Evolutionary conservation across 2,888 invertebrate species (phyloP).

Genomic region (Leptopterna dolabrata): DNA sequence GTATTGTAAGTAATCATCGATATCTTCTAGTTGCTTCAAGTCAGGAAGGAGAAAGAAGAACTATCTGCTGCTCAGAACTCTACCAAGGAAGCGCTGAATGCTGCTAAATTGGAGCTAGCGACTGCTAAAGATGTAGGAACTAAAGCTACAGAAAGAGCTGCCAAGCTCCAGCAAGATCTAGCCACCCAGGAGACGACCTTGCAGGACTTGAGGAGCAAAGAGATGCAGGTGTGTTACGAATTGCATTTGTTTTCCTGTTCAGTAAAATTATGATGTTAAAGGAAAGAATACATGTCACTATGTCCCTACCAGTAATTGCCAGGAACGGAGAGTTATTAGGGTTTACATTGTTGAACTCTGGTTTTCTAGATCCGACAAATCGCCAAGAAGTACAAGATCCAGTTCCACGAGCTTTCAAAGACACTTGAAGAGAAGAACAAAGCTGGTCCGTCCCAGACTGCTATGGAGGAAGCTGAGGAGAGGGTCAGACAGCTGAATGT

Average conservation of each 20-base stretch:
- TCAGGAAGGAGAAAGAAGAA: conserved; percentile 39
- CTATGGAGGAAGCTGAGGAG: conserved; percentile 67
- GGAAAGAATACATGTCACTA: no score
- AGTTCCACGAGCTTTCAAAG: conserved; percentile 81
- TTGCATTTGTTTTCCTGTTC: neutral
- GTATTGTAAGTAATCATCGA: neutral
- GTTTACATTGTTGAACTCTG: neutral
- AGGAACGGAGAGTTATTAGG: neutral
- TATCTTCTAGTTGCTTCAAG: neutral
- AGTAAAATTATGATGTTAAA: neutral
- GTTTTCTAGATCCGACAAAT: conserved; percentile 81
- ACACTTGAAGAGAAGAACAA: conserved; percentile 74
- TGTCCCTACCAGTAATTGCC: no score
- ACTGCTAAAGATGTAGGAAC: conserved; percentile 75
- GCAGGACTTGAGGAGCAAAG: conserved; percentile 74
- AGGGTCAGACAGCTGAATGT: conserved; percentile 68
- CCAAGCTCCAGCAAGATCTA: conserved; percentile 75
- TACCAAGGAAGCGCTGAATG: conserved; percentile 40
- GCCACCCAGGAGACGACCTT: conserved; percentile 76
- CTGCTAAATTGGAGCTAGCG: conserved; percentile 67
- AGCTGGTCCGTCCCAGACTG: conserved; percentile 67
- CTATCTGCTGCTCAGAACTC: neutral
- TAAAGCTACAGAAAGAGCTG: conserved; percentile 63
- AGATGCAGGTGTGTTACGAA: conserved; percentile 66
- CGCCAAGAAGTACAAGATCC: conserved; percentile 91